Percentiles rank a stretch among this genome's conserved stretches.
Conservation (phyloP, 2,797 vertebrate genomes). For the Rhodeus uyekii region DNA sequence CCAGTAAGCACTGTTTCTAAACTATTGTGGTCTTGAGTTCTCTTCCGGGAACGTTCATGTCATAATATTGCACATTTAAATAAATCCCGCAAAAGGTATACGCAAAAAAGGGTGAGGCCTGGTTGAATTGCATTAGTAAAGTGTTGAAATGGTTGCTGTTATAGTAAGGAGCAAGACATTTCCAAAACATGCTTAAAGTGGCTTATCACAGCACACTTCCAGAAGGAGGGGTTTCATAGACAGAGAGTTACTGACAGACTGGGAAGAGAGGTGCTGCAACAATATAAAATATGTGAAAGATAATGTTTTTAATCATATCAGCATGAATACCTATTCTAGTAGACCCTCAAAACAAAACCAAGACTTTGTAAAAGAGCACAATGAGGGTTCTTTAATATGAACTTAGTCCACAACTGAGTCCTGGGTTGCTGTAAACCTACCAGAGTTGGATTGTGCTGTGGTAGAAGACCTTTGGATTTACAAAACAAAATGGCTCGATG, state of each 20-base stretch:
- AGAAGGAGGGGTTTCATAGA: background rate
- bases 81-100: background rate
- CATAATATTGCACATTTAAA: background rate
- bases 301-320: background rate
- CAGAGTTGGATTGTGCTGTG: slow-evolving; percentile 74
- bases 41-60: background rate
- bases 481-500: slow-evolving; percentile 92
- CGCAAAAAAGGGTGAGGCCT: background rate
- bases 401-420: slow-evolving; percentile 1
- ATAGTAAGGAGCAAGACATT: background rate
- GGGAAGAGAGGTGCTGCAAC: background rate
- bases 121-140: background rate
- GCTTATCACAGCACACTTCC: background rate
- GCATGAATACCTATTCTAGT: background rate
- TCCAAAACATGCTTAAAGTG: background rate
- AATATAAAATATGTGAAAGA: background rate
- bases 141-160: background rate
- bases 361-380: background rate
- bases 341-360: background rate
- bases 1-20: background rate
- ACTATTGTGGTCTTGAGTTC: background rate
- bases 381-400: background rate
- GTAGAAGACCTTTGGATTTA: slow-evolving; percentile 75
- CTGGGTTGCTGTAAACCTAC: slow-evolving; percentile 71
- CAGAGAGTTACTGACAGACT: background rate